phyloP scores from a whole-genome alignment of 2,113 vertebrate genomes.

The Carassius auratus region DNA sequence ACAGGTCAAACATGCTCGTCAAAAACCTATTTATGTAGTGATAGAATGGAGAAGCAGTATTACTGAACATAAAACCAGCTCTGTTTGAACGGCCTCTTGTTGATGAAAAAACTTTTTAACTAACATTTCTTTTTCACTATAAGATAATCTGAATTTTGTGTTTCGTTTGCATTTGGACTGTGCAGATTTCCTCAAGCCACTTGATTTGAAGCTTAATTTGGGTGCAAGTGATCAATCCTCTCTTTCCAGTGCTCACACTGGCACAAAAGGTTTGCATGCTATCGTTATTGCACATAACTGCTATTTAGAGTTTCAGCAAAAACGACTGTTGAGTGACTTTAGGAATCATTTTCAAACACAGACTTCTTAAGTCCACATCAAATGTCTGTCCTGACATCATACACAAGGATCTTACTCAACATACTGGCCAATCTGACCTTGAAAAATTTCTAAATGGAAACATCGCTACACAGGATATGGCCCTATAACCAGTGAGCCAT shows the following conservation, averaged over 20 bases:
- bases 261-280: neutral
- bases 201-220: slow-evolving; percentile 16
- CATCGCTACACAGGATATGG: slow-evolving; percentile 68
- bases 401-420: neutral
- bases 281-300: neutral
- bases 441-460: slow-evolving; percentile 61
- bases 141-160: neutral
- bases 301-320: neutral
- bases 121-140: neutral
- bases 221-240: neutral
- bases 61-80: no score
- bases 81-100: no score
- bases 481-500: slow-evolving; percentile 69
- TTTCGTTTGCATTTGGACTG: neutral
- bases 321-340: neutral
- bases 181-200: neutral
- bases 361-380: neutral
- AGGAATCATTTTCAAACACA: neutral
- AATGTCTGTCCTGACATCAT: neutral
- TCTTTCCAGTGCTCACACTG: neutral
- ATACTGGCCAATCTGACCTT: slow-evolving; percentile 63
- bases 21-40: no score
- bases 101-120: no score
- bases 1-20: no score
- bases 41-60: no score